These are phyloP conservation scores for Beroe forskalii DNA, from an alignment of 37 sponge, comb jelly and placozoan species.

Conservation along the genomic window DNA sequence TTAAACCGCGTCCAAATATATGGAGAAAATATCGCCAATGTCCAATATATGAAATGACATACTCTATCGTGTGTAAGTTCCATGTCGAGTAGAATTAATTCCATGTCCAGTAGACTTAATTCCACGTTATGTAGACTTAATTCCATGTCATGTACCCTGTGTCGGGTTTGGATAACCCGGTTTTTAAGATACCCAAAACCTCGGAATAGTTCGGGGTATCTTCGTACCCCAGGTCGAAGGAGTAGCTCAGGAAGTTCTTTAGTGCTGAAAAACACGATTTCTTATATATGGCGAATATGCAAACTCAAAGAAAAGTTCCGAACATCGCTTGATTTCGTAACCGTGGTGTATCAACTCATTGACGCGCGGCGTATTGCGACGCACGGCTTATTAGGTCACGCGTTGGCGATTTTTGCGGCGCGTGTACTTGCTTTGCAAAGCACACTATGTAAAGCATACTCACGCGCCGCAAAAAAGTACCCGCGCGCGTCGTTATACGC, in stretches of 20 bases:
- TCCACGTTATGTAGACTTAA: too few relatives aligned
- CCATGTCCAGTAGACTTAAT: too few relatives aligned
- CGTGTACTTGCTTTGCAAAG: background rate
- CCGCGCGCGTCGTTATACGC: too few relatives aligned
- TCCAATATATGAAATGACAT: too few relatives aligned
- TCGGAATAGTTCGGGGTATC: conserved; percentile 3
- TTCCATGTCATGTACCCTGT: conserved; percentile 28
- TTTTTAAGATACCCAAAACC: background rate
- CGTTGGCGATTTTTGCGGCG: background rate
- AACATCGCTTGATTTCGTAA: background rate
- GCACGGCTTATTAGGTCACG: too few relatives aligned
- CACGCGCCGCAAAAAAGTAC: too few relatives aligned
- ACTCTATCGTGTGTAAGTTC: too few relatives aligned
- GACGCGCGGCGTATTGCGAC: too few relatives aligned
- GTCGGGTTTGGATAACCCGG: background rate
- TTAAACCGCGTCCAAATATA: too few relatives aligned
- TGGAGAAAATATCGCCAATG: too few relatives aligned
- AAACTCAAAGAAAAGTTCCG: background rate
- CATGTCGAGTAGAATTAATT: too few relatives aligned
- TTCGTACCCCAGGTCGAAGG: conserved; percentile 11
- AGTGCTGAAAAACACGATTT: conserved; percentile 8
- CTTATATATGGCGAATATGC: background rate
- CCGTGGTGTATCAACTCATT: too few relatives aligned
- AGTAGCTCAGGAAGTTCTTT: background rate
- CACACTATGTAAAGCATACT: background rate